Conservation (phyloP, 2,113 vertebrate species). For the Tonatia bakeri region DNA sequence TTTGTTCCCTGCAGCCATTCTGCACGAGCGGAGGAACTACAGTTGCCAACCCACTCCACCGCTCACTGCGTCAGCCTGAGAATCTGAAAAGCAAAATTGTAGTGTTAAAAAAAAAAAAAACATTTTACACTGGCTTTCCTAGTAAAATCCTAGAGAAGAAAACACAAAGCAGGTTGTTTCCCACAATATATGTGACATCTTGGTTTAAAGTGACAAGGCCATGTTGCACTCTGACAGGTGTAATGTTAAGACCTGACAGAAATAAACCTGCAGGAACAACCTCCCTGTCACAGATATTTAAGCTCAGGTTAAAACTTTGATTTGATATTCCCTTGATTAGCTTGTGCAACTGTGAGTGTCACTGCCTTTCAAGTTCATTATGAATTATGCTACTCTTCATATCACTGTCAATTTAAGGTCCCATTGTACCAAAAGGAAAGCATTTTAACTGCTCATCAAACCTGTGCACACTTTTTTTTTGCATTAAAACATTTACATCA, state of each 20-base stretch:
- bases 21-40: background rate
- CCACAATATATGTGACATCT: conserved; percentile 41
- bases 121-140: conserved; percentile 45
- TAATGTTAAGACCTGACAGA: conserved; percentile 59
- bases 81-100: conserved; percentile 76
- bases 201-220: conserved; percentile 59
- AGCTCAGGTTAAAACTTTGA: conserved; percentile 62
- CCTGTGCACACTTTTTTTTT: background rate
- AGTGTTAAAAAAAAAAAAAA: conserved; percentile 58
- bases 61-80: conserved; percentile 31
- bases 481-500: conserved; percentile 33
- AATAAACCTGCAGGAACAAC: conserved; percentile 66
- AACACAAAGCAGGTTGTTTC: conserved; percentile 59
- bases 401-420: conserved; percentile 51
- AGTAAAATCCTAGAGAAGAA: conserved; percentile 55
- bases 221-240: conserved; percentile 60
- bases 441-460: conserved; percentile 40
- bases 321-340: conserved; percentile 57
- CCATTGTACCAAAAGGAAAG: background rate
- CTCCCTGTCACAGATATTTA: conserved; percentile 67
- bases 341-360: background rate
- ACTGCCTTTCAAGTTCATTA: conserved; percentile 68
- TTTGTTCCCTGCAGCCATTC: conserved; percentile 26
- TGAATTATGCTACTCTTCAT: conserved; percentile 65
- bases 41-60: background rate